phyloP scores from a whole-genome alignment of 2,888 invertebrate genomes.

The Dasypolia templi region DNA sequence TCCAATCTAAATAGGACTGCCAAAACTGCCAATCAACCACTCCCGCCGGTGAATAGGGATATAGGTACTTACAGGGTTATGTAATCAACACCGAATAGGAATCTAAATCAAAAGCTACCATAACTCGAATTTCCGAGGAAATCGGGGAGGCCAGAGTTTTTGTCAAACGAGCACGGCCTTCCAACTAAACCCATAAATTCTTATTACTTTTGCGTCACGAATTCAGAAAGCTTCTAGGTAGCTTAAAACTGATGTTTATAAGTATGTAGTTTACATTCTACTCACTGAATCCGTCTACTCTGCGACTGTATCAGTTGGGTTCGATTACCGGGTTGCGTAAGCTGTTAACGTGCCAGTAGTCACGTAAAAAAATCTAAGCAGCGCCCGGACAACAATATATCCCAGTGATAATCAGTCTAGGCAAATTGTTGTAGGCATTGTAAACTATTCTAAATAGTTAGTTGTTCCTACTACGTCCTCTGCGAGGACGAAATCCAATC shows the following conservation, averaged over 20 bases:
- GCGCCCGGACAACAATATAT: background rate
- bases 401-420: background rate
- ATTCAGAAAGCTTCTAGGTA: constrained; percentile 27
- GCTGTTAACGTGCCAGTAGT: background rate
- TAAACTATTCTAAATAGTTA: background rate
- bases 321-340: background rate
- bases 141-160: constrained; percentile 33
- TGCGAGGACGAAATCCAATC: background rate
- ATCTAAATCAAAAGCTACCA: constrained; percentile 44
- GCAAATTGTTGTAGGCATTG: background rate
- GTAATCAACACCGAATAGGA: constrained; percentile 42
- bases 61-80: constrained; percentile 12
- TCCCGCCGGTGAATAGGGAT: constrained; percentile 2
- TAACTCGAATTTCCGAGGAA: constrained; percentile 39
- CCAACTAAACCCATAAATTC: constrained; percentile 55
- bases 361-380: background rate
- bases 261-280: constrained; percentile 25
- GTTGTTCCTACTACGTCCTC: constrained; percentile 1
- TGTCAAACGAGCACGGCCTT: constrained; percentile 47
- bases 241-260: constrained; percentile 26
- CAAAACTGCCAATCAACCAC: background rate
- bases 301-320: constrained; percentile 2
- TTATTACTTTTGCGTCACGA: constrained; percentile 53
- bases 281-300: constrained; percentile 11
- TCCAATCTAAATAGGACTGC: background rate